phyloP scores from a whole-genome alignment of 1,140 invertebrate genomes.

The Bombus terrestris region DNA sequence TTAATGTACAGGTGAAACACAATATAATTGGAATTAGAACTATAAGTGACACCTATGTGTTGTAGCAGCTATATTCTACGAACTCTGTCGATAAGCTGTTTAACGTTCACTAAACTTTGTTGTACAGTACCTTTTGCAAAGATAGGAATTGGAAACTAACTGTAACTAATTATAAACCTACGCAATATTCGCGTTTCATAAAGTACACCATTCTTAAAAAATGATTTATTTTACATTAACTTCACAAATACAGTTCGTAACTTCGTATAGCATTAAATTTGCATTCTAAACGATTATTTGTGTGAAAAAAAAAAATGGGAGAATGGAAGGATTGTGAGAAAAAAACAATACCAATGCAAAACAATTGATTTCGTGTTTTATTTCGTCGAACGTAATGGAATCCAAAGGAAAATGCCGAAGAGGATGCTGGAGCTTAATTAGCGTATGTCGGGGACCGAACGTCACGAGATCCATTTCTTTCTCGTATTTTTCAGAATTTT shows the following conservation, averaged over 20 bases:
- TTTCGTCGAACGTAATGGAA: conserved; percentile 44
- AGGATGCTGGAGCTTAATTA: conserved; percentile 54
- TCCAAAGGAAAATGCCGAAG: conserved; percentile 21
- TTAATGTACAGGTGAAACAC: neutral
- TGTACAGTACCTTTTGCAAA: neutral
- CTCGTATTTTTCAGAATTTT: conserved; percentile 56
- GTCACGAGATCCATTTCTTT: conserved; percentile 53
- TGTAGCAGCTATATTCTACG: neutral
- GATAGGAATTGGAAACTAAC: neutral
- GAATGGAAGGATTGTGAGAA: neutral
- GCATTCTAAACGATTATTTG: too few relatives aligned
- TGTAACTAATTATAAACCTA: neutral
- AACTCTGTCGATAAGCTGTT: conserved; percentile 41
- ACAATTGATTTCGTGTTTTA: conserved; percentile 41
- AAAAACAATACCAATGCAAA: conserved; percentile 36
- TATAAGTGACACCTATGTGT: conserved; percentile 40
- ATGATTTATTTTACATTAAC: neutral
- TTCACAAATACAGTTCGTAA: neutral
- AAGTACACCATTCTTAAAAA: neutral
- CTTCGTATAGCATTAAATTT: too few relatives aligned
- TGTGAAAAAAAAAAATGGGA: neutral
- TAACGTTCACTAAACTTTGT: neutral
- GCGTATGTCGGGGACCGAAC: conserved; percentile 34
- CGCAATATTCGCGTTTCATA: neutral
- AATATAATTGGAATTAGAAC: conserved; percentile 3